Evolutionary conservation across 2,888 invertebrate genomes (phyloP).

Genomic region (Metopia argyrocephala): DNA sequence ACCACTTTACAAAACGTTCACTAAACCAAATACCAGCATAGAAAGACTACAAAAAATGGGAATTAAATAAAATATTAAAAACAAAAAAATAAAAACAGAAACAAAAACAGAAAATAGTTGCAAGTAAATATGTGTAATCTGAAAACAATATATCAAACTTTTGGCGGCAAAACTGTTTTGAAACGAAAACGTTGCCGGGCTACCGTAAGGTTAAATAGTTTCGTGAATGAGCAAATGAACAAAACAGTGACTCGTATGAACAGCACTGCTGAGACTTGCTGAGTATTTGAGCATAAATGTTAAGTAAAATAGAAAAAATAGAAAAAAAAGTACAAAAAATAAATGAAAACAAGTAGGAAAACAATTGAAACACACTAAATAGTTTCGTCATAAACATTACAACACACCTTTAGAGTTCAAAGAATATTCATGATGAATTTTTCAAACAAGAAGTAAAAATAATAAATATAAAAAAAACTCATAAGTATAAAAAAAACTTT

Average conservation of each 20-base stretch:
- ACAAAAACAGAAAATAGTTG: not conserved
- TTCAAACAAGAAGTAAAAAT: not conserved
- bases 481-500: too few species aligned
- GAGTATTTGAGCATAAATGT: not conserved
- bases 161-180: conserved; percentile 31
- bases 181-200: conserved; percentile 24
- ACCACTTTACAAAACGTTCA: conserved; percentile 28
- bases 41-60: not conserved
- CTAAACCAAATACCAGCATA: not conserved
- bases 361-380: not conserved
- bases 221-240: conserved; percentile 14
- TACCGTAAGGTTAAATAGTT: conserved; percentile 54
- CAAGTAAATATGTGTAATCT: not conserved
- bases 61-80: not conserved
- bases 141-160: conserved; percentile 41
- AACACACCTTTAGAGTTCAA: not conserved
- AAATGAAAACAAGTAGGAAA: not conserved
- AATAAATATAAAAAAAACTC: too few species aligned
- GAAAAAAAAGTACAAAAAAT: not conserved
- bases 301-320: not conserved
- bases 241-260: not conserved
- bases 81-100: not conserved
- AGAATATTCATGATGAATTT: not conserved
- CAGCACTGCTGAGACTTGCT: not conserved
- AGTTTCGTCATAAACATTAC: not conserved